phyloP scores from a whole-genome alignment of 2,888 invertebrate species.

The Acrocera orbiculus region DNA sequence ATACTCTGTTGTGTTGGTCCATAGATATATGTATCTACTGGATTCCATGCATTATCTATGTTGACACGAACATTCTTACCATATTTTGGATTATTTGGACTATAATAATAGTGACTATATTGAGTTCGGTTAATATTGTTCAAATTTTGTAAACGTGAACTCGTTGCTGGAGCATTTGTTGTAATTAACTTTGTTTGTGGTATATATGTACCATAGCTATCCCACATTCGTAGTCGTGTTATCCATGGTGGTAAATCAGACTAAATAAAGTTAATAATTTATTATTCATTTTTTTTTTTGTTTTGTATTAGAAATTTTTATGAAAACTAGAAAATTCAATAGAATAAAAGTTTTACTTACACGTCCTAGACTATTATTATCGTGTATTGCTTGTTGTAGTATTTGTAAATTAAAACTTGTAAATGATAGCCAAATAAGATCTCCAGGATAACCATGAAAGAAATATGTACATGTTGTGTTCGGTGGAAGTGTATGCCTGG shows the following conservation, averaged over 20 bases:
- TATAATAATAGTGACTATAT: slow-evolving; percentile 29
- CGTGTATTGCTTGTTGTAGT: slow-evolving; percentile 41
- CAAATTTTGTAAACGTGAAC: slow-evolving; percentile 13
- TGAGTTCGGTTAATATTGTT: slow-evolving; percentile 21
- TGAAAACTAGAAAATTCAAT: neutral
- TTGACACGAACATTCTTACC: slow-evolving; percentile 29
- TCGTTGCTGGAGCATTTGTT: slow-evolving; percentile 23
- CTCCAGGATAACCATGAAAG: slow-evolving; percentile 60
- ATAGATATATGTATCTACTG: slow-evolving; percentile 31
- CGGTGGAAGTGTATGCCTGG: slow-evolving; percentile 67
- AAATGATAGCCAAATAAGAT: slow-evolving; percentile 75
- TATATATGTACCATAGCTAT: slow-evolving; percentile 41
- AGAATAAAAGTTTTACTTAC: slow-evolving; percentile 20
- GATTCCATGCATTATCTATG: slow-evolving; percentile 32
- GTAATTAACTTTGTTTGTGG: slow-evolving; percentile 27
- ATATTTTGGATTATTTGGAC: slow-evolving; percentile 29
- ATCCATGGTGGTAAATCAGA: slow-evolving; percentile 40
- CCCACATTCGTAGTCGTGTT: slow-evolving; percentile 56
- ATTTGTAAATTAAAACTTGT: slow-evolving; percentile 69
- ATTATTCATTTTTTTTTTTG: too few relatives aligned
- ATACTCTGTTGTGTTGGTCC: slow-evolving; percentile 32
- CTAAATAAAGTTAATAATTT: slow-evolving; percentile 17
- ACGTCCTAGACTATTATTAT: slow-evolving; percentile 33
- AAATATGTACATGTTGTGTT: slow-evolving; percentile 76
- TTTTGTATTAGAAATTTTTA: neutral